These are phyloP conservation scores for Mallotus villosus DNA, from an alignment of 2,797 vertebrate species.

Conservation along the genomic window DNA sequence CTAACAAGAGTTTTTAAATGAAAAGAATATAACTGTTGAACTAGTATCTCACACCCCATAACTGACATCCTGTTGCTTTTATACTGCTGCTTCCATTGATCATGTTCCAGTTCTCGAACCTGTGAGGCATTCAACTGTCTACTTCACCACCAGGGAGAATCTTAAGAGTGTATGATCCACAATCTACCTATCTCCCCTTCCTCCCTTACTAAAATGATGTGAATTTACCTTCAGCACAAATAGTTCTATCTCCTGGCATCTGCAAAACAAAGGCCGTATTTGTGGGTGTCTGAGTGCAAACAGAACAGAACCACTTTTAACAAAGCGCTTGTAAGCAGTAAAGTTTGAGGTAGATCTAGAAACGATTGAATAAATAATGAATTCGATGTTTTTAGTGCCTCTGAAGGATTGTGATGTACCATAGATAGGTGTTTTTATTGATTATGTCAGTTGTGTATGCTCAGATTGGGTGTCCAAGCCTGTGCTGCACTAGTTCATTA, in stretches of 20 bases:
- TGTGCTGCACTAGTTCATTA: not conserved
- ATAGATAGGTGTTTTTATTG: not conserved
- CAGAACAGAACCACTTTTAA: not conserved
- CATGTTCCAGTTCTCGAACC: conserved; percentile 1
- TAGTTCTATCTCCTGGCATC: too few species aligned
- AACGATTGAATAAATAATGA: not conserved
- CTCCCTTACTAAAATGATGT: not conserved
- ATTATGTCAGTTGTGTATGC: not conserved
- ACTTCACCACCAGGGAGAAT: not conserved
- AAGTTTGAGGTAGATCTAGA: too few species aligned
- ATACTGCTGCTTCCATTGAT: not conserved
- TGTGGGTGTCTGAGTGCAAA: not conserved
- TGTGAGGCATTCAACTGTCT: not conserved
- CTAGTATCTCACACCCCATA: conserved; percentile 34
- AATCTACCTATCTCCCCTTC: too few species aligned
- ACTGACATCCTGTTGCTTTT: conserved; percentile 32
- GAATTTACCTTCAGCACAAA: too few species aligned
- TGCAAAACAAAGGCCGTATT: not conserved
- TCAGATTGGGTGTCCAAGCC: not conserved
- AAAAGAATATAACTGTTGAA: conserved; percentile 39
- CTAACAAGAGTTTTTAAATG: conserved; percentile 36
- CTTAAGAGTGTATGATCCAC: not conserved
- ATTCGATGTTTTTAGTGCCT: not conserved
- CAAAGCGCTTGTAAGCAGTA: not conserved
- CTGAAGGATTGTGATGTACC: not conserved